phyloP scores from a whole-genome alignment of 2,888 invertebrate genomes.

The Polydrusus pterygomalis region DNA sequence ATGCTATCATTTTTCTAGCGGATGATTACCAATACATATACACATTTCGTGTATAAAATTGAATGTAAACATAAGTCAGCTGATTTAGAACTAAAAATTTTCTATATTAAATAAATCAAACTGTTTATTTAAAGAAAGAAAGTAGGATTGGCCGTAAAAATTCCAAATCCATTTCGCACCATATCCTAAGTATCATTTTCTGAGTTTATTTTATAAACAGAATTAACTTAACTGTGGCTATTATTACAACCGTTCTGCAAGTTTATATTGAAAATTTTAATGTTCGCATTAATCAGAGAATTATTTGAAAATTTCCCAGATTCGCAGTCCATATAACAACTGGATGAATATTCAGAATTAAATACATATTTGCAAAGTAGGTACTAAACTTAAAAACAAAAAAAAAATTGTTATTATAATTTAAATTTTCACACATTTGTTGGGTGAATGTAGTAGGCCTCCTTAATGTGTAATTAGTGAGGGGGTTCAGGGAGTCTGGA shows the following conservation, averaged over 20 bases:
- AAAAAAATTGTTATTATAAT: too few species aligned
- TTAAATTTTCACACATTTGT: too few species aligned
- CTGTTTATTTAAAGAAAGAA: conserved; percentile 7
- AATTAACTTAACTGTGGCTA: conserved; percentile 15
- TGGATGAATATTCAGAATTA: neutral
- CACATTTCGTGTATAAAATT: too few species aligned
- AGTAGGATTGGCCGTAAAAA: conserved; percentile 24
- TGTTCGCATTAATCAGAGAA: neutral
- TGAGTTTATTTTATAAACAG: conserved; percentile 35
- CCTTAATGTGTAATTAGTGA: too few species aligned
- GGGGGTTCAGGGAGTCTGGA: too few species aligned
- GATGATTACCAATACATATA: too few species aligned
- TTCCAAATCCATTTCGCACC: conserved; percentile 29
- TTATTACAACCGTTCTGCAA: neutral
- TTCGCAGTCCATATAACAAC: neutral
- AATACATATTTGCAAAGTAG: too few species aligned
- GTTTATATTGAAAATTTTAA: conserved; percentile 13
- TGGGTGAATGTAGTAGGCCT: too few species aligned
- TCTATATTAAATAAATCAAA: conserved; percentile 2
- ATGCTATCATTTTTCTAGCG: too few species aligned
- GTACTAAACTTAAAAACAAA: too few species aligned
- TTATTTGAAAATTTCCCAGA: conserved; percentile 6
- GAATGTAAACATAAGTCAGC: neutral
- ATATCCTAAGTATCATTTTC: conserved; percentile 39
- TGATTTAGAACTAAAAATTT: neutral